These are phyloP conservation scores for Sakesphorus luctuosus DNA, from an alignment of 2,113 vertebrate species.

Conservation along the genomic window DNA sequence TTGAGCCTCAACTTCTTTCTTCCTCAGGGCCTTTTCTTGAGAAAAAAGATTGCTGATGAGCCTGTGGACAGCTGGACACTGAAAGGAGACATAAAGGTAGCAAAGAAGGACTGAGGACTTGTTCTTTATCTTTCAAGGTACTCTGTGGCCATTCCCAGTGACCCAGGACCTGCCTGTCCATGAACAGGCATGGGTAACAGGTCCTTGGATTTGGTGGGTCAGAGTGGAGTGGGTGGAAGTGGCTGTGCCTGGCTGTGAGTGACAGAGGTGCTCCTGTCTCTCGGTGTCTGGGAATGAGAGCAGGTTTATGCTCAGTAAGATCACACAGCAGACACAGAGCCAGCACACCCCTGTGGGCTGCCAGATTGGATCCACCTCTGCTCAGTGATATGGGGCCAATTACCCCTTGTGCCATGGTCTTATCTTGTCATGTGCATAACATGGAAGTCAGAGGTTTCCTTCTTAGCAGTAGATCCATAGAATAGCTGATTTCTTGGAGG, in stretches of 20 bases:
- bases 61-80: neutral
- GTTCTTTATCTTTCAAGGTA: neutral
- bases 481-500: neutral
- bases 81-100: neutral
- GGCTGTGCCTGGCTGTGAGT: neutral
- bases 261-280: neutral
- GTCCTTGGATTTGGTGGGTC: neutral
- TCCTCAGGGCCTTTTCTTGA: neutral
- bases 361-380: neutral
- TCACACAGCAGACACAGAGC: neutral
- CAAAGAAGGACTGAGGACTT: neutral
- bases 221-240: neutral
- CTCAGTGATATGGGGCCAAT: neutral
- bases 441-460: neutral
- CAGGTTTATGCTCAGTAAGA: neutral
- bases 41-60: neutral
- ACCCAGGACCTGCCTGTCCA: neutral
- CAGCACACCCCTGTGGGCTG: neutral
- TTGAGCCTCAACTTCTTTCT: neutral
- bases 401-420: neutral
- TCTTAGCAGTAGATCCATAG: neutral
- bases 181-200: accelerated
- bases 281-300: neutral
- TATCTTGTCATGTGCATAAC: neutral
- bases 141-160: accelerated